Percentiles rank a stretch among this genome's conserved stretches.
Conservation (phyloP, 2,888 invertebrate genomes). For the Scotopteryx bipunctaria region DNA sequence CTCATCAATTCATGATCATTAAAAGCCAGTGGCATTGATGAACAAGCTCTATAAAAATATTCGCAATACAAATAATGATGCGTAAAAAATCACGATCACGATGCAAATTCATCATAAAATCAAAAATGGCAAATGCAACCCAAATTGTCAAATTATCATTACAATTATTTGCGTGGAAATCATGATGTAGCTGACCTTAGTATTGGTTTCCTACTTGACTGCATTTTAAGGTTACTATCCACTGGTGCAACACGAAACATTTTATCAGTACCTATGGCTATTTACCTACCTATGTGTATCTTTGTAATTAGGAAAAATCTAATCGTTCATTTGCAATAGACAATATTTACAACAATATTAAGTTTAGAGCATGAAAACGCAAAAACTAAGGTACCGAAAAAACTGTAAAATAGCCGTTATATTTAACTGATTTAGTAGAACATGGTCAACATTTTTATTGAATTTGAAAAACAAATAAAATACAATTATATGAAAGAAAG, state of each 20-base stretch:
- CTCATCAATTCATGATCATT: constrained; percentile 1
- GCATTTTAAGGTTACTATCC: constrained; percentile 13
- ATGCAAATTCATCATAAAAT: constrained; percentile 27
- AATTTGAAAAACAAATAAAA: too few species aligned
- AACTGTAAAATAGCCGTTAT: too few species aligned
- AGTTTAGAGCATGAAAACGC: too few species aligned
- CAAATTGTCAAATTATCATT: constrained; percentile 39
- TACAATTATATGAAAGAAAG: too few species aligned
- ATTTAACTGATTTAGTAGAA: too few species aligned
- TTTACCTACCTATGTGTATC: too few species aligned
- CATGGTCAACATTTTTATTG: too few species aligned
- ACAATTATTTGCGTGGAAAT: constrained; percentile 38
- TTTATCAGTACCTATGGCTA: too few species aligned
- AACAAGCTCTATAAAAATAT: constrained; percentile 14
- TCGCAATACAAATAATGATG: constrained; percentile 15
- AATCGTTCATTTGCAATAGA: neutral
- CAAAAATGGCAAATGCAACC: constrained; percentile 16
- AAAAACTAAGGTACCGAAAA: too few species aligned
- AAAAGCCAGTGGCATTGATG: constrained; percentile 10
- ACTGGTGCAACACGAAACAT: neutral
- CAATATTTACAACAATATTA: too few species aligned
- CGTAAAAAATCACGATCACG: constrained; percentile 27
- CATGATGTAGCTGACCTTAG: constrained; percentile 53
- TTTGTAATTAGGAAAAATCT: too few species aligned
- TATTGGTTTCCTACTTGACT: constrained; percentile 39